Evolutionary conservation across 2,113 vertebrate species (phyloP), one percentile per base, ranked within the genome.

Genomic region (Synodontis membranacea): DNA sequence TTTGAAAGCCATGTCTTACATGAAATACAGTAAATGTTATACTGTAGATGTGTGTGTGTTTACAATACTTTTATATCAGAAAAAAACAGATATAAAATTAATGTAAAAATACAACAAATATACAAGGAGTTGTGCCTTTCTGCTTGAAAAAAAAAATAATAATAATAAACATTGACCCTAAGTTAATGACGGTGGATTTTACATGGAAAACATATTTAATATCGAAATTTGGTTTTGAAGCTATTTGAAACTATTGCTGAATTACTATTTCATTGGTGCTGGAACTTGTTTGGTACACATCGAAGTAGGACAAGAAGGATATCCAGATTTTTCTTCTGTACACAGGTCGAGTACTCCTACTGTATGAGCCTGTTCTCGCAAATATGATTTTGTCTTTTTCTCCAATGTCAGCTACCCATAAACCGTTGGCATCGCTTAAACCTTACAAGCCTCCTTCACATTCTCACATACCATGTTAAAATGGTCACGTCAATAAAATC

Each of bases 401-500:
- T 84, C 34, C 9, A 14, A 72, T 3, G 0, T 91, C 6, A 72
- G 39, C 89, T 42, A 86, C 82, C 89, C 78, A 82, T 93, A 93
- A 93, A 91, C 92, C 88, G 88, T 88, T 83, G 81, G 87, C 79
- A 90, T 92, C 88, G 44, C 91, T 92, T 70, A 85, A 76, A 89
- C 90, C 91, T 88, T 88, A 90, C 91, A 88, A 91, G 90, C 89
- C 88, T 90, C 88, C 88, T 79, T 85, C 83, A 60, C 80, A 83
- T 92, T 90, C 90, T 90, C 0, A 50, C 87, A 88, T 91, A 37
- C 88, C 90, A 88, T 87, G 92, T 94, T 93, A 91, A 91, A 93
- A 92, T 21, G 87, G 91, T 90, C 92, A 91, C 75, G 85, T 89
- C 90, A 92, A 94, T 93, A 93, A 92, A 93, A 89, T 89, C 54